Percentiles rank a stretch among this genome's conserved stretches.
These are phyloP conservation scores for Tetheella fluctuosa DNA, from an alignment of 2,888 invertebrate species.

Conservation along the genomic window DNA sequence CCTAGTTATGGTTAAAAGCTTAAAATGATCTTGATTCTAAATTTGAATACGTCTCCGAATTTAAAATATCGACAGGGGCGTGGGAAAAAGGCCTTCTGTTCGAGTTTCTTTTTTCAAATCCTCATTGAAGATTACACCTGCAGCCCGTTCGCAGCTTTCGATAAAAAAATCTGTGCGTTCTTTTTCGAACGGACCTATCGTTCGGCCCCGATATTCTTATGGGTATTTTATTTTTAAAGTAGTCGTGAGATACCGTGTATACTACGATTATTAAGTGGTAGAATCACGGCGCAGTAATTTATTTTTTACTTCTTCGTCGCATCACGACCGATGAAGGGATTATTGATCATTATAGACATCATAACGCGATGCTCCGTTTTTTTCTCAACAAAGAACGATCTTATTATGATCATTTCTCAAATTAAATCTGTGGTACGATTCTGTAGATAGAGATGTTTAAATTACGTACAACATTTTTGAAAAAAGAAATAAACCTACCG, in stretches of 20 bases:
- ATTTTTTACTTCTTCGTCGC: conserved; percentile 58
- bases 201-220: conserved; percentile 63
- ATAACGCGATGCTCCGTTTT: conserved; percentile 59
- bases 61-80: conserved; percentile 75
- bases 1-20: not conserved
- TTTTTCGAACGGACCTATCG: conserved; percentile 70
- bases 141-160: conserved; percentile 81
- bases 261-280: conserved; percentile 81
- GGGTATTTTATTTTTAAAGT: conserved; percentile 73
- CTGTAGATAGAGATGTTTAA: conserved; percentile 31
- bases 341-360: conserved; percentile 79
- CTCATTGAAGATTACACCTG: conserved; percentile 82
- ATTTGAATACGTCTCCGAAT: conserved; percentile 46
- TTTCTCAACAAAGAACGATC: conserved; percentile 54
- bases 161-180: conserved; percentile 75
- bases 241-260: conserved; percentile 80
- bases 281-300: conserved; percentile 74
- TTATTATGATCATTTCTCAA: conserved; percentile 59
- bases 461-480: conserved; percentile 39
- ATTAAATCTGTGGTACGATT: conserved; percentile 54
- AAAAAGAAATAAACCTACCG: conserved; percentile 64
- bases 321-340: conserved; percentile 74
- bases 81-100: conserved; percentile 83
- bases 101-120: conserved; percentile 78
- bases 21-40: conserved; percentile 18